Evolutionary conservation across 2,888 invertebrate genomes (phyloP), one percentile per base, ranked within the genome.

Genomic region (Amblyjoppa fuscipennis): DNA sequence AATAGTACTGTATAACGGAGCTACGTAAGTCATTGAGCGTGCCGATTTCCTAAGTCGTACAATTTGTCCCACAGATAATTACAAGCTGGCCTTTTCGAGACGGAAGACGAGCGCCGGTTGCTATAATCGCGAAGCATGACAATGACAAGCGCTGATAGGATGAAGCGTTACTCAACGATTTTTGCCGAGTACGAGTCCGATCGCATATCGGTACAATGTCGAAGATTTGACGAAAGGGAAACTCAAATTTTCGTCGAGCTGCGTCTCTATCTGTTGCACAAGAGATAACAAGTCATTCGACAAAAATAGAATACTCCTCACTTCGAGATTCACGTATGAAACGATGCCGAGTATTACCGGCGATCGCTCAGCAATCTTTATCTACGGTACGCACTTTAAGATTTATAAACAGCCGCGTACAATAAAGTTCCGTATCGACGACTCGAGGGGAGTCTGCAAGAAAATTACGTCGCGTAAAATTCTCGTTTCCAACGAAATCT

Each of bases 131-230:
- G 16, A 20, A 38, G 11, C n/a, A 56, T 34, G 53, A 73, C 56
- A 73, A 59, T 59, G 56, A 38, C n/a, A 38, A 59, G 59, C 56
- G 56, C 20, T 73, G 31, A 41, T 56, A 53, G 56, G 25, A 73
- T 38, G 53, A 13, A 51, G 34, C 7, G 51, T 70, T 56, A 59
- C 73, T 41, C 25, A 16, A 11, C 9, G 3, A 13, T n/a, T 56
- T 3, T 3, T 6, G 25, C 1, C 13, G 20, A 61, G 61, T 28
- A 4, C 56, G 38, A n/a, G 38, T 34, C 20, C 41, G 73, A 73
- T 34, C n/a, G 31, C 11, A 16, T 25, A 73, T 73, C 13, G 34
- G 13, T 13, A 13, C 16, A 16, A 70, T 25, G 61, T 28, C 61
- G 4, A 25, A 28, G 11, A 20, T 13, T 53, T 61, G 61, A 31